Percentiles rank a stretch among this genome's conserved stretches.
Conservation (phyloP, 1,140 invertebrate genomes). For the Pseudomyrmex flavicornis region DNA sequence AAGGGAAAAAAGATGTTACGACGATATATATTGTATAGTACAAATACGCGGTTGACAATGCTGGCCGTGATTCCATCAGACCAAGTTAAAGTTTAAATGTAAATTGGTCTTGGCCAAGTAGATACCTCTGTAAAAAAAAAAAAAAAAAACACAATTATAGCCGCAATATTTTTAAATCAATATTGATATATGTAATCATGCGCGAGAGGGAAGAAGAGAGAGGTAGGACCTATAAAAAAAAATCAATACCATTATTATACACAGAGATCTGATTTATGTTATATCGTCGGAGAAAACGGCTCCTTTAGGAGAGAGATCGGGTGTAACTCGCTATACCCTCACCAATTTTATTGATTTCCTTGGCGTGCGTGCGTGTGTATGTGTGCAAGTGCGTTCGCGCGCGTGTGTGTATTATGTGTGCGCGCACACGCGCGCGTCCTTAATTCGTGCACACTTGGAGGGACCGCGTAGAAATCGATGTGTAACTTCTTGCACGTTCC, state of each 20-base stretch:
- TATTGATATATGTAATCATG: background rate
- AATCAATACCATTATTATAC: background rate
- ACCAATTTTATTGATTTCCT: conserved; percentile 36
- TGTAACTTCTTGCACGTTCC: background rate
- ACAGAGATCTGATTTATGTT: conserved; percentile 27
- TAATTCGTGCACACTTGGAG: conserved; percentile 26
- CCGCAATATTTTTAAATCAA: conserved; percentile 22
- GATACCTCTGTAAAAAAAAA: conserved; percentile 14
- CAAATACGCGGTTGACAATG: conserved; percentile 5
- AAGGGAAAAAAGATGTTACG: conserved; percentile 11
- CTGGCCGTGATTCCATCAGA: conserved; percentile 7
- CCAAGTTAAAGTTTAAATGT: conserved; percentile 31
- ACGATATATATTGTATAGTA: conserved; percentile 18
- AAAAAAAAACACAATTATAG: background rate
- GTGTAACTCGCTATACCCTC: background rate
- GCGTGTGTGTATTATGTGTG: background rate
- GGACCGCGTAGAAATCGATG: background rate
- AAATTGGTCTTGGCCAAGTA: conserved; percentile 29
- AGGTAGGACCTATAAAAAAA: background rate
- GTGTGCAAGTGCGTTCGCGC: background rate
- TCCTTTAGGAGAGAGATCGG: background rate
- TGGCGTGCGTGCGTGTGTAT: background rate
- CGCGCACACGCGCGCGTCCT: background rate
- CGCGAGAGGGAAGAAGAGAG: background rate
- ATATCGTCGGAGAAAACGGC: background rate